Percentiles rank a stretch among this genome's conserved stretches.
phyloP scores from a whole-genome alignment of 2,888 invertebrate genomes.

The Hyles lineata region DNA sequence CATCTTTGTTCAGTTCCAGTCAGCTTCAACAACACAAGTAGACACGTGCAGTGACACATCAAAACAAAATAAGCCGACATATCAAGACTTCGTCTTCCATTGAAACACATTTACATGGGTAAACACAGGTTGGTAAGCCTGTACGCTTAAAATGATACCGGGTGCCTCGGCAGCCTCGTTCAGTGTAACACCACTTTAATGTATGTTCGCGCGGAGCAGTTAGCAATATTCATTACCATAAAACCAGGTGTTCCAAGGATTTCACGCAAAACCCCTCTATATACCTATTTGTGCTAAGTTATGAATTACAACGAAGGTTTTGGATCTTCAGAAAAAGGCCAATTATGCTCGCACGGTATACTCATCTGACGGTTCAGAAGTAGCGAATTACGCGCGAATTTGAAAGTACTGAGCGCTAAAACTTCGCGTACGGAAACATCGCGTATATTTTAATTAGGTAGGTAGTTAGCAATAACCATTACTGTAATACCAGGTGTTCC shows the following conservation, averaged over 20 bases:
- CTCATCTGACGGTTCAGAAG: too few species aligned
- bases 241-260: slow-evolving; percentile 28
- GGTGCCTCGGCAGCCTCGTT: slow-evolving; percentile 15
- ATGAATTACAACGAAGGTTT: background rate
- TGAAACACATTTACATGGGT: slow-evolving; percentile 22
- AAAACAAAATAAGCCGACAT: background rate
- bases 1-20: too few species aligned
- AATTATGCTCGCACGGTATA: too few species aligned
- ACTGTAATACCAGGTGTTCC: too few species aligned
- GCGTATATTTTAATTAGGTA: too few species aligned
- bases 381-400: too few species aligned
- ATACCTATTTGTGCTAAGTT: slow-evolving; percentile 11
- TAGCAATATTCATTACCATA: slow-evolving; percentile 31
- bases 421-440: too few species aligned
- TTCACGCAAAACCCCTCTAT: slow-evolving; percentile 17
- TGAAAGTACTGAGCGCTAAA: too few species aligned
- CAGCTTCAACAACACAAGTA: background rate
- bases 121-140: slow-evolving; percentile 20
- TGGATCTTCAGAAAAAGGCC: background rate
- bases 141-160: slow-evolving; percentile 18
- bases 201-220: slow-evolving; percentile 24
- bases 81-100: background rate
- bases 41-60: background rate
- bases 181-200: slow-evolving; percentile 27
- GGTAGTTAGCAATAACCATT: too few species aligned